phyloP scores from a whole-genome alignment of 2,888 invertebrate species.

The Brenthis ino region DNA sequence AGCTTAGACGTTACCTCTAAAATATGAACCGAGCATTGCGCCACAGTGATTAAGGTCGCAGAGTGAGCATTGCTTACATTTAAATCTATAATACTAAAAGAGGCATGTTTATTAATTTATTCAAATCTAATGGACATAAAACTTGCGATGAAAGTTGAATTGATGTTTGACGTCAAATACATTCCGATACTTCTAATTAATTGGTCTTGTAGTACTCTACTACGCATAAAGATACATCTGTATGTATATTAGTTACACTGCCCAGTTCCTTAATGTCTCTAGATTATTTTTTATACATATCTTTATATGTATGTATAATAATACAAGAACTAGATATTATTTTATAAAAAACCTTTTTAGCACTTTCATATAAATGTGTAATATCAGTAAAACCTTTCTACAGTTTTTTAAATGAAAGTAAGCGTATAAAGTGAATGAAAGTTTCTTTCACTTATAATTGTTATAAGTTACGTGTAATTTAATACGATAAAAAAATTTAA shows the following conservation, averaged over 20 bases:
- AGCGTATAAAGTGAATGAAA: constrained; percentile 9
- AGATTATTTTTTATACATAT: too few relatives aligned
- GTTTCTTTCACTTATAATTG: constrained; percentile 1
- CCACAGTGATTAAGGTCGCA: constrained; percentile 19
- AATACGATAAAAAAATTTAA: neutral
- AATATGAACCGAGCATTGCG: constrained; percentile 10
- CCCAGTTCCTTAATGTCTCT: too few relatives aligned
- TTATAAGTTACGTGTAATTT: constrained; percentile 1
- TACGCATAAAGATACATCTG: too few relatives aligned
- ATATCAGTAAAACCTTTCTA: constrained; percentile 20
- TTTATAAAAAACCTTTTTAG: constrained; percentile 3
- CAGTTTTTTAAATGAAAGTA: constrained; percentile 21
- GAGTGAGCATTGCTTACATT: constrained; percentile 13
- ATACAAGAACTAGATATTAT: neutral
- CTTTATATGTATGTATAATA: too few relatives aligned
- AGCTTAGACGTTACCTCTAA: constrained; percentile 3
- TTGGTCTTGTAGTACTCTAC: neutral
- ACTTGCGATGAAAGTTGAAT: constrained; percentile 10
- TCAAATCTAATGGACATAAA: constrained; percentile 15
- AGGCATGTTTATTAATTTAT: constrained; percentile 12
- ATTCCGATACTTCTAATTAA: constrained; percentile 1
- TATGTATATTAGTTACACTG: neutral
- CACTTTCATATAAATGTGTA: constrained; percentile 10
- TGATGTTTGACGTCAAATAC: constrained; percentile 3
- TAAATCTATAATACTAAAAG: constrained; percentile 6